Percentiles rank a stretch among this genome's conserved stretches.
phyloP scores from a whole-genome alignment of 2,113 vertebrate species.

The Rhizomys pruinosus region DNA sequence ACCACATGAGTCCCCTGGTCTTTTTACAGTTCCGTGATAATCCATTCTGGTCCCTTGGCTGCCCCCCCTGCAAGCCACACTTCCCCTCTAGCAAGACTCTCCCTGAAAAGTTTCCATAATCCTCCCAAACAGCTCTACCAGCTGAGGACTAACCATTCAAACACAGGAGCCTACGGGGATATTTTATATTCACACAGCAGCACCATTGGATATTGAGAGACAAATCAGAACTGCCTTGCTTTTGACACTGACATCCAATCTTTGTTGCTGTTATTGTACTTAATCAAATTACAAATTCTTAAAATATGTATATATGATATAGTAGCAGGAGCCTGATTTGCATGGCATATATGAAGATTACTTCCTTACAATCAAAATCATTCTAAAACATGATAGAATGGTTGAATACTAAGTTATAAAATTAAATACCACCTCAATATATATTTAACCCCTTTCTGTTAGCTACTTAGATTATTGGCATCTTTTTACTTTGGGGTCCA shows the following conservation, averaged over 20 bases:
- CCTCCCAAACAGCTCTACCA: neutral
- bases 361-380: neutral
- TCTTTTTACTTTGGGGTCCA: no score
- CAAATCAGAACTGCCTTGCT: neutral
- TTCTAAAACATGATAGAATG: neutral
- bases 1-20: no score
- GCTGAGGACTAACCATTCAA: neutral
- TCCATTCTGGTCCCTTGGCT: no score
- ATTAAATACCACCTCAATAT: neutral
- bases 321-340: neutral
- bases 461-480: neutral
- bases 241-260: neutral
- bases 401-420: neutral
- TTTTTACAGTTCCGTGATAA: no score
- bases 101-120: neutral
- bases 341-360: neutral
- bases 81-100: neutral
- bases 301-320: neutral
- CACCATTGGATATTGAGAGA: neutral
- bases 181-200: neutral
- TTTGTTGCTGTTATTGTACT: neutral
- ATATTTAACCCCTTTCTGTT: slow-evolving; percentile 7
- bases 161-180: neutral
- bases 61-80: no score
- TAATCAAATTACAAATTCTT: neutral